A percentile compares a stretch with the other conserved stretches of the same genome.
Evolutionary conservation across 2,797 vertebrate genomes (phyloP).

Genomic region (Schizopygopsis malacanthus): DNA sequence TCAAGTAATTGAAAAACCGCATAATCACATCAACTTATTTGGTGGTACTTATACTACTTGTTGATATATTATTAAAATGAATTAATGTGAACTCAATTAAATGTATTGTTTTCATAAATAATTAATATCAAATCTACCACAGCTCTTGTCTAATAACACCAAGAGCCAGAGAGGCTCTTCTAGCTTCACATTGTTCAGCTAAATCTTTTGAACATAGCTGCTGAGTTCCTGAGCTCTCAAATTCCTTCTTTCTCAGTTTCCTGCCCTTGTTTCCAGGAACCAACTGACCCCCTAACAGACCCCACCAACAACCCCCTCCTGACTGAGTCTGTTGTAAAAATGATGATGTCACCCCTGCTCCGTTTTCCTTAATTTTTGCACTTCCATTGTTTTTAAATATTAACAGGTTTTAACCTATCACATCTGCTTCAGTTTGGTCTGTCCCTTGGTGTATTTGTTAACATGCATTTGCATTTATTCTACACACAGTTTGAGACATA

Average conservation of each 20-base stretch:
- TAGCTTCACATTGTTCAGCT: constrained; percentile 68
- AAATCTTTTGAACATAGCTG: constrained; percentile 75
- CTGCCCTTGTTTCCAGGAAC: constrained; percentile 64
- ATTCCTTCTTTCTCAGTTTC: constrained; percentile 79
- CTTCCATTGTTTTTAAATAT: constrained; percentile 76
- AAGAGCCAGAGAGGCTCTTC: constrained; percentile 34
- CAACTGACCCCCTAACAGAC: constrained; percentile 69
- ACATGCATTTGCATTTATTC: constrained; percentile 74
- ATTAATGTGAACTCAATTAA: neutral
- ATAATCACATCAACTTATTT: neutral
- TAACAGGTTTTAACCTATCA: constrained; percentile 75
- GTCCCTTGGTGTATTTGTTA: constrained; percentile 74
- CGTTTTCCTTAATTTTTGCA: constrained; percentile 54
- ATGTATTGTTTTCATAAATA: neutral
- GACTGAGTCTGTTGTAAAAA: constrained; percentile 73
- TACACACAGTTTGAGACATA: constrained; percentile 65
- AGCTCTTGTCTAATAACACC: constrained; percentile 3
- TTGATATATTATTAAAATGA: neutral
- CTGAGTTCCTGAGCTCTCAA: constrained; percentile 78
- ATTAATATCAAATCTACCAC: neutral
- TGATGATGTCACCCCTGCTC: constrained; percentile 78
- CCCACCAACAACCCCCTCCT: constrained; percentile 67
- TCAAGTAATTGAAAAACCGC: constrained; percentile 25
- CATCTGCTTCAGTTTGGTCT: constrained; percentile 80
- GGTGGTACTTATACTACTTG: neutral